Base-by-base conservation (phyloP, 2,113 vertebrate species). In the Macquaria australasica region DNA sequence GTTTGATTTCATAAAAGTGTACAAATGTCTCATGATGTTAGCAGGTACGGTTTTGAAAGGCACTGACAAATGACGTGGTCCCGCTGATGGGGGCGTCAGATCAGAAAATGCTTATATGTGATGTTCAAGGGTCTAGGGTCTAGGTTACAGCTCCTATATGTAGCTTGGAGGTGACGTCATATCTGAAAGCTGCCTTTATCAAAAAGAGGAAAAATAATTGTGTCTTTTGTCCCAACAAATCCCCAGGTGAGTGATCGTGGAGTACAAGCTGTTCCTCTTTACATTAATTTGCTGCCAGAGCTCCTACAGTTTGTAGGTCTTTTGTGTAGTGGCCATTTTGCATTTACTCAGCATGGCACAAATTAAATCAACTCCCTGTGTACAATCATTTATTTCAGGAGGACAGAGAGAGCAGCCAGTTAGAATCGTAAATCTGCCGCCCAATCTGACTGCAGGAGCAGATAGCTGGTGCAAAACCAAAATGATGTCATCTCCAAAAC, bases 351-450 rank as follows among this genome's bases (percentile, higher is more conserved):
- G 82, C 85, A 37, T 86, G 89, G 86, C 85, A 62, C 90, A 90
- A 92, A 90, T 89, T 78, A 92, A 91, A 92, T 92, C 83, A 84
- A 84, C 84, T 88, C 82, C 74, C 84, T 50, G 74, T 70, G 85
- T 81, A 78, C 83, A 77, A 74, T 87, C 84, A 83, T 91, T 93
- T 91, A 90, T 90, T 90, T 86, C 37, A 69, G 80, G 89, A 85
- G 91, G 90, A 88, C 87, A 79, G 72, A 72, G 63, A 67, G 78
- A 84, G 79, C 71, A 48, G 73, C 71, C 83, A 37, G 81, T 87
- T 75, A 80, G 85, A 90, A 83, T 86, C 39, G 55, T 91, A 88
- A 85, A 93, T 89, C 87, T 86, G 86, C 82, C 0, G 15, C 55
- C 21, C 41, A 28, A 66, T 45, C 71, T 43, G 80, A 86, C 81